Evolutionary conservation across 2,113 vertebrate genomes (phyloP), one percentile per base, ranked within the genome.

Genomic region (Sprattus sprattus): DNA sequence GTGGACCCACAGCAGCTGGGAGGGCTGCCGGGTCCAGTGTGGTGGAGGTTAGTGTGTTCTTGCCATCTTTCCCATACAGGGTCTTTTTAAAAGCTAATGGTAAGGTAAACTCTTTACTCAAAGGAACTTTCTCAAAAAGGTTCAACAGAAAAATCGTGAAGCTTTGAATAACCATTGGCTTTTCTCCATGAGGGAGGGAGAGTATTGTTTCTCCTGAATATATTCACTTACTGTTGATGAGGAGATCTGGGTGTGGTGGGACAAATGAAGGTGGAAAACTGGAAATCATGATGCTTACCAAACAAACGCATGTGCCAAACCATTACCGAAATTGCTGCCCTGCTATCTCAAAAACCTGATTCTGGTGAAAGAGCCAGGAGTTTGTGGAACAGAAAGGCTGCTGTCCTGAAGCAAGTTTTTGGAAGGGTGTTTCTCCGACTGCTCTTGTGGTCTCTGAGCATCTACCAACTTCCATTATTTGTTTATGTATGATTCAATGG

Each of bases 1-100:
- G 93, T 99, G 98, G 98, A 99, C 97, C 0, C 98, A 99, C 94
- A 98, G 96, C 0, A 94, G 96, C 91, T 99, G 98, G 98, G 96
- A 97, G 88, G 95, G 96, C 57, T 99, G 98, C 89, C 98, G 94
- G 0, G 96, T 97, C 84, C 96, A 98, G 88, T 99, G 98, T 64
- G 98, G 98, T 91, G 97, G 97, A 97, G 98, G 98, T 99, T 89
- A 94, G 91, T 81, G 83, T 20, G 32, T 44, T 28, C 82, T 5
- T 28, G 52, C 0, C 1, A 39, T 15, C 46, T 11, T 2, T 18
- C 5, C 18, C 50, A 52, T 39, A 39, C 39, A 39, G 39, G 39
- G 39, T 49, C 8, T 10, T 49, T 49, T 49, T 1, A 7, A 49
- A 49, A 49, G 5, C 47, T 49, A 49, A 8, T 49, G 47, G 47